A percentile compares a stretch with the other conserved stretches of the same genome.
phyloP scores from a whole-genome alignment of 2,888 invertebrate species.

The Teinopalpus imperialis region DNA sequence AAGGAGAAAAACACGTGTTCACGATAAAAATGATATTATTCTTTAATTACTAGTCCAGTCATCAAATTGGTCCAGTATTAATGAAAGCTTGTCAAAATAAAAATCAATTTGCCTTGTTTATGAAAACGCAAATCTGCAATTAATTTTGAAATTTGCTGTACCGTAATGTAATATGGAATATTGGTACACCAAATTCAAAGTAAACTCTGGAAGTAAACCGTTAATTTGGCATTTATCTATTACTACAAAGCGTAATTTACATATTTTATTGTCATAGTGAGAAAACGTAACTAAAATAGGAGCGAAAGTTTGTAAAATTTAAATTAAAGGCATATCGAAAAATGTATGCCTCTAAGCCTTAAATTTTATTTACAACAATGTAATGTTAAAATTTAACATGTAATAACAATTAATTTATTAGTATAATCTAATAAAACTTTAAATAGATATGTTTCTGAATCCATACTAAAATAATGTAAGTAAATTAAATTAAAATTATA shows the following conservation, averaged over 20 bases:
- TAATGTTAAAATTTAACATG: conserved; percentile 54
- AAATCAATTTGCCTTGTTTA: conserved; percentile 1
- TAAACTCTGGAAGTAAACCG: conserved; percentile 24
- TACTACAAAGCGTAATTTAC: conserved; percentile 78
- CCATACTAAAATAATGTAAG: conserved; percentile 33
- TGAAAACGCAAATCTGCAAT: too few relatives aligned
- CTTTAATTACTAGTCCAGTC: conserved; percentile 3
- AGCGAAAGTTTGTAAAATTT: conserved; percentile 35
- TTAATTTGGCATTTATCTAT: conserved; percentile 67
- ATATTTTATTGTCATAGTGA: conserved; percentile 81
- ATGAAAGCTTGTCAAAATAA: conserved; percentile 6
- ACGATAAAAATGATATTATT: conserved; percentile 1
- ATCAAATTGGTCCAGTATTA: conserved; percentile 24
- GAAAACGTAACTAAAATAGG: conserved; percentile 55
- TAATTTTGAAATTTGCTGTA: too few relatives aligned
- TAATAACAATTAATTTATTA: conserved; percentile 49
- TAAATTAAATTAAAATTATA: too few relatives aligned
- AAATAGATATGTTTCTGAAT: conserved; percentile 76
- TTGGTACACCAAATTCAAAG: conserved; percentile 4
- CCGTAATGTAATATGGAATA: too few relatives aligned
- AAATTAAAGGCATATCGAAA: conserved; percentile 34
- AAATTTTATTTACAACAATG: conserved; percentile 53
- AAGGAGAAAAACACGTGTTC: not conserved
- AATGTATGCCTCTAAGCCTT: conserved; percentile 39
- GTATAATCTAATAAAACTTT: conserved; percentile 59